phyloP scores from a whole-genome alignment of 2,113 vertebrate genomes.

The Scalopus aquaticus region DNA sequence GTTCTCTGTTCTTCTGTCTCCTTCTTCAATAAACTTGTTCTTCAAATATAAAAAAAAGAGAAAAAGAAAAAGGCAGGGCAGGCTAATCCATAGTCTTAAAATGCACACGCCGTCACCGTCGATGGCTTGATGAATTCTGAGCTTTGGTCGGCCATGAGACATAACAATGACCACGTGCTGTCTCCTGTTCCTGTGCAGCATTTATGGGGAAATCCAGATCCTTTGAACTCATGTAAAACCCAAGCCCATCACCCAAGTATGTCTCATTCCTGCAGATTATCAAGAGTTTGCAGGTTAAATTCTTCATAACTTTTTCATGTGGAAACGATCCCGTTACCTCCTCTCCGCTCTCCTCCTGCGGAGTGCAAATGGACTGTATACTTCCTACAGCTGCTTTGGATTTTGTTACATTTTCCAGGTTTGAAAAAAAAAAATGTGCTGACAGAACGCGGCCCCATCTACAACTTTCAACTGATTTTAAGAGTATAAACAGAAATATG shows the following conservation, averaged over 20 bases:
- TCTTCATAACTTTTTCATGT: constrained; percentile 54
- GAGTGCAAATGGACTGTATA: constrained; percentile 51
- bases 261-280: constrained; percentile 76
- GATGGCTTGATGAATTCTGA: constrained; percentile 66
- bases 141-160: constrained; percentile 60
- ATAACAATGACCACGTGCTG: constrained; percentile 60
- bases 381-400: constrained; percentile 69
- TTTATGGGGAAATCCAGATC: constrained; percentile 60
- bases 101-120: neutral
- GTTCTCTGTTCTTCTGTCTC: too few species aligned
- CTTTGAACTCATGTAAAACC: constrained; percentile 71
- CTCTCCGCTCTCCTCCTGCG: neutral
- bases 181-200: constrained; percentile 14
- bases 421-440: constrained; percentile 57
- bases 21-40: too few species aligned
- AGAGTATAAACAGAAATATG: constrained; percentile 53
- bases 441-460: constrained; percentile 76
- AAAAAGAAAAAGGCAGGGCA: neutral
- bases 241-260: constrained; percentile 58
- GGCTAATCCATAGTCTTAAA: neutral
- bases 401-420: constrained; percentile 67
- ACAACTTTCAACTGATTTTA: constrained; percentile 44
- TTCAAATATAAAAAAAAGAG: too few species aligned
- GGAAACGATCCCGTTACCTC: constrained; percentile 41
- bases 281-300: constrained; percentile 76